Conservation (phyloP, 2,113 vertebrate species). For the Copsychus sechellarum region DNA sequence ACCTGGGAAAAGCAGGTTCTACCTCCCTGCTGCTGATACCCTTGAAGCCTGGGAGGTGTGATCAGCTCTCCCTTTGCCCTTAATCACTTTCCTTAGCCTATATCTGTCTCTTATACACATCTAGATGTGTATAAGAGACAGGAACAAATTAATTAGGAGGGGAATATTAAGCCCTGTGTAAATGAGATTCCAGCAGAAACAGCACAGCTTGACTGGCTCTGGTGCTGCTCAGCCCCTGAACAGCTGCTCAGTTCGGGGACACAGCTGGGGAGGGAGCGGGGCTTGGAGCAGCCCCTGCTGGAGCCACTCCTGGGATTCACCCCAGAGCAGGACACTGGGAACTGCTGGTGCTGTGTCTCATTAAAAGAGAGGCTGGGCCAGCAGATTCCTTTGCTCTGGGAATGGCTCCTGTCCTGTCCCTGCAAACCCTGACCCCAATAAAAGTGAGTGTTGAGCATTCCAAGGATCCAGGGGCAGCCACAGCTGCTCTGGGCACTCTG, state of each 20-base stretch:
- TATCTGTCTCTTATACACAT: too few relatives aligned
- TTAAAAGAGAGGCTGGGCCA: background rate
- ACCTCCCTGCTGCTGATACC: background rate
- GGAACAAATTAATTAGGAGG: conserved; percentile 56
- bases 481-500: background rate
- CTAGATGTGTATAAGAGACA: too few relatives aligned
- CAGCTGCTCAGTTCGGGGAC: background rate
- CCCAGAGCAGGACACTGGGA: background rate
- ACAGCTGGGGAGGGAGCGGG: background rate
- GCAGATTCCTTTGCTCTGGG: background rate
- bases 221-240: background rate
- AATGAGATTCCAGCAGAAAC: conserved; percentile 14
- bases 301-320: background rate
- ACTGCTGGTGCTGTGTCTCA: background rate
- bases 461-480: background rate
- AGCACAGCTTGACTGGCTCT: background rate
- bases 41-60: background rate
- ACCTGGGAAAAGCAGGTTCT: background rate
- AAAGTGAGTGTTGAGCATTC: background rate
- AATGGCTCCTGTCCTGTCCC: background rate
- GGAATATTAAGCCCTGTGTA: background rate
- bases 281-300: background rate
- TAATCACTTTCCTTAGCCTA: conserved; percentile 37
- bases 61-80: conserved; percentile 24
- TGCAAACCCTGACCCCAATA: background rate